These are phyloP conservation scores for Microcebus murinus DNA, from an alignment of 2,113 vertebrate species.

Conservation along the genomic window DNA sequence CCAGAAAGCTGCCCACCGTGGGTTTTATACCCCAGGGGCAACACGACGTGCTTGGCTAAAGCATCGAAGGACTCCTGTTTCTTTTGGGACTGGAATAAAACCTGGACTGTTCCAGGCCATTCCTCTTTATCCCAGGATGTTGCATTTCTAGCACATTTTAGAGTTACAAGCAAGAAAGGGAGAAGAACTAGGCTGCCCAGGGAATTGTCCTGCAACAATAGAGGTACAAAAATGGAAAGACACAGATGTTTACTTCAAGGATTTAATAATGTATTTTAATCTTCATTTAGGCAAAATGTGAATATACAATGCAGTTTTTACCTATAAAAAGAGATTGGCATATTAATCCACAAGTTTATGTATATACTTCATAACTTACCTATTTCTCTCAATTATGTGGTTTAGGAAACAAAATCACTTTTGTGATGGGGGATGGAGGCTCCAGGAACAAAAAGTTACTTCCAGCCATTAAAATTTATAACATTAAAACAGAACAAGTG, in stretches of 20 bases:
- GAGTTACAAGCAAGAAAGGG: background rate
- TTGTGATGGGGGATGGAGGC: background rate
- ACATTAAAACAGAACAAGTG: background rate
- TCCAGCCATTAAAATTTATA: slow-evolving; percentile 1
- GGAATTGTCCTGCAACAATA: background rate
- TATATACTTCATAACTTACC: background rate
- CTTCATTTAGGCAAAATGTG: slow-evolving; percentile 13
- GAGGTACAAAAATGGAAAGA: background rate
- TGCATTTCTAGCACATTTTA: background rate
- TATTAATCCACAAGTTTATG: background rate
- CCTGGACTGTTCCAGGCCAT: too few relatives aligned
- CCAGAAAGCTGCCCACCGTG: background rate
- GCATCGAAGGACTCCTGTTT: background rate
- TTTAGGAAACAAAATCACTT: background rate
- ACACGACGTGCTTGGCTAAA: background rate
- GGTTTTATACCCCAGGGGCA: background rate
- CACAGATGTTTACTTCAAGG: background rate
- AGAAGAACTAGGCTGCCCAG: background rate
- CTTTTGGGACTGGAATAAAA: background rate
- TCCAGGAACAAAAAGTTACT: background rate
- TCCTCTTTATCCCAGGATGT: background rate
- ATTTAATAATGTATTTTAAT: background rate
- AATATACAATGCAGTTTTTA: background rate
- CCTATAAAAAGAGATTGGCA: background rate
- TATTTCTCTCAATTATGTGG: background rate